A percentile compares a stretch with the other conserved stretches of the same genome.
Evolutionary conservation across 2,797 vertebrate species (phyloP).

Genomic region (Neosilurus hyrtlii): DNA sequence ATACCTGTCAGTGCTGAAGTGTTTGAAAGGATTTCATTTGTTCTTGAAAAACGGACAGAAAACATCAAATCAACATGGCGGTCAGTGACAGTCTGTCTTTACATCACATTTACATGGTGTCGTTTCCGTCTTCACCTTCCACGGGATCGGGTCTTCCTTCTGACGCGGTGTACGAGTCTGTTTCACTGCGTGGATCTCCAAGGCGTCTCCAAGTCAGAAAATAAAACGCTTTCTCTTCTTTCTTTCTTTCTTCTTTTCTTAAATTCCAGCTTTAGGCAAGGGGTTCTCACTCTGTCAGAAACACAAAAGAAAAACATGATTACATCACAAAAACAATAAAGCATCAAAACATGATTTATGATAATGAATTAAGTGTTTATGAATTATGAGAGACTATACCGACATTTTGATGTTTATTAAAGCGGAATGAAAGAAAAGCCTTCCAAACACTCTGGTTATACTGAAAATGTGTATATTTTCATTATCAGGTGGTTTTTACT

Average conservation of each 20-base stretch:
- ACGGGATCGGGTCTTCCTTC: slow-evolving; percentile 27
- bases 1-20: slow-evolving; percentile 39
- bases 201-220: slow-evolving; percentile 78
- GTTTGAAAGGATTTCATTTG: slow-evolving; percentile 60
- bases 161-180: slow-evolving; percentile 79
- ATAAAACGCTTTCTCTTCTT: slow-evolving; percentile 59
- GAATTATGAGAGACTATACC: too few species aligned
- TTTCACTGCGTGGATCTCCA: slow-evolving; percentile 74
- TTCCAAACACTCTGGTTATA: too few species aligned
- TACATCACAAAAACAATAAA: too few species aligned
- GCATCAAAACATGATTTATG: too few species aligned
- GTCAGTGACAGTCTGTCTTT: slow-evolving; percentile 88
- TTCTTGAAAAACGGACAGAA: slow-evolving; percentile 79
- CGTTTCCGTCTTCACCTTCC: slow-evolving; percentile 59
- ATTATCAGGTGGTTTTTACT: too few species aligned
- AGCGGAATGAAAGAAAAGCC: too few species aligned
- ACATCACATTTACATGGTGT: slow-evolving; percentile 98
- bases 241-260: neutral
- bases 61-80: slow-evolving; percentile 83
- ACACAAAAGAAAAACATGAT: neutral
- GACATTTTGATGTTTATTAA: too few species aligned
- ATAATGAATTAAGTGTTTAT: too few species aligned
- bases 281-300: slow-evolving; percentile 81
- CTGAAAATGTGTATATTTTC: too few species aligned
- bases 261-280: slow-evolving; percentile 49